Evolutionary conservation across 2,113 vertebrate genomes (phyloP).

Genomic region (Oryzias melastigma): DNA sequence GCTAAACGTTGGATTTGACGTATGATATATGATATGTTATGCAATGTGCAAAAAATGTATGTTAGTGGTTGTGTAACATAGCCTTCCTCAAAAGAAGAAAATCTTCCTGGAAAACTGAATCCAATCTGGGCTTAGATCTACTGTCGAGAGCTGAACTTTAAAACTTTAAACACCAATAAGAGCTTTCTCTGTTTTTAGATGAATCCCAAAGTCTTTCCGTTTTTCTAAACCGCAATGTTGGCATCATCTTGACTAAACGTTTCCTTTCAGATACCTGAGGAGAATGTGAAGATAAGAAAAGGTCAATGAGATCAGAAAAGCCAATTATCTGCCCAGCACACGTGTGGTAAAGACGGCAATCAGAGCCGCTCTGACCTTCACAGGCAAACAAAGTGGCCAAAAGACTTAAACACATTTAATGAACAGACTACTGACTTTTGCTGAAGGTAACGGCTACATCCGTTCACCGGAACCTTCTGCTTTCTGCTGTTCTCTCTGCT

Average conservation of each 20-base stretch:
- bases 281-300: slow-evolving; percentile 22
- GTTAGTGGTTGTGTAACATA: too few relatives aligned
- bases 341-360: background rate
- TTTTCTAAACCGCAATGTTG: slow-evolving; percentile 1
- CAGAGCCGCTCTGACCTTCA: background rate
- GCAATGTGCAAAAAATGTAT: too few relatives aligned
- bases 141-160: too few relatives aligned
- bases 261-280: slow-evolving; percentile 17
- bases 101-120: too few relatives aligned
- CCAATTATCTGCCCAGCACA: slow-evolving; percentile 1
- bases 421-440: slow-evolving; percentile 1
- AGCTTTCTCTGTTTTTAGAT: too few relatives aligned
- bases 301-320: slow-evolving; percentile 25
- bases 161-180: too few relatives aligned
- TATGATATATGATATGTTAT: too few relatives aligned
- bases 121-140: too few relatives aligned
- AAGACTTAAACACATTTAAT: background rate
- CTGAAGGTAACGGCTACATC: slow-evolving; percentile 6
- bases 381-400: slow-evolving; percentile 1
- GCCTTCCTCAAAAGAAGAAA: too few relatives aligned
- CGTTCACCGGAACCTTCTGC: slow-evolving; percentile 2
- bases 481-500: slow-evolving; percentile 13
- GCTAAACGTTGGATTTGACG: too few relatives aligned
- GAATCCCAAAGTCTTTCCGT: too few relatives aligned
- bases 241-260: slow-evolving; percentile 7